Base-by-base conservation (phyloP, 2,113 vertebrate genomes). In the Calyptommatus sinebrachiatus region DNA sequence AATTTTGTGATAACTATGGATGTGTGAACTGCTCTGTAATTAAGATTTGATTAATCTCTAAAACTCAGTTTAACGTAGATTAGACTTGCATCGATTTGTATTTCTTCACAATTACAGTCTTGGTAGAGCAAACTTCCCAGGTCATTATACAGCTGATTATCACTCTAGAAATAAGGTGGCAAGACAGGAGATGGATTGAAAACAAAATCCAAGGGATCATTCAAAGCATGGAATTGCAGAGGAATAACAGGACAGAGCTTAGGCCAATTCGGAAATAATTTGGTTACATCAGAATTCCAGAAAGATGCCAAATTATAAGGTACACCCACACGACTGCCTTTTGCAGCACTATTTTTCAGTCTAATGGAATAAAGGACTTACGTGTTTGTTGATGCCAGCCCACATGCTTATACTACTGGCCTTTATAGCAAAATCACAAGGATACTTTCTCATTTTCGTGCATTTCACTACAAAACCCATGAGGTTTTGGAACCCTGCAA, bases 21-120 rank as follows among this genome's bases (percentile, higher is more conserved):
- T 90, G 82, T 86, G 90, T 87, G 87, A 88, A 87, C 91, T 85
- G 85, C 81, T 82, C 85, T 92, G 79, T 92, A 91, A 93, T 92
- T 92, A 91, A 92, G 88, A 87, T 92, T 89, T 90, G 89, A 93
- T 93, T 90, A 92, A 92, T 92, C 92, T 89, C 91, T 85, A 89
- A 92, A 92, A 88, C 88, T 93, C 86, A 87, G 85, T 90, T 90
- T 89, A 88, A 86, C 66, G 87, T 88, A 90, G 89, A 90, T 91
- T 90, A 90, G 83, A 82, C 90, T 81, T 82, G 72, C 85, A 90
- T 91, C 89, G 90, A 90, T 92, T 89, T 83, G 79, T 88, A 88
- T 88, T 88, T 87, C 90, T 90, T 92, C 84, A 85, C 83, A 84
- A 85, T 88, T 86, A 68, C 60, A 60, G n/a, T 87, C 71, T 78